phyloP scores from a whole-genome alignment of 2,113 vertebrate species.

The Ctenodactylus gundi region DNA sequence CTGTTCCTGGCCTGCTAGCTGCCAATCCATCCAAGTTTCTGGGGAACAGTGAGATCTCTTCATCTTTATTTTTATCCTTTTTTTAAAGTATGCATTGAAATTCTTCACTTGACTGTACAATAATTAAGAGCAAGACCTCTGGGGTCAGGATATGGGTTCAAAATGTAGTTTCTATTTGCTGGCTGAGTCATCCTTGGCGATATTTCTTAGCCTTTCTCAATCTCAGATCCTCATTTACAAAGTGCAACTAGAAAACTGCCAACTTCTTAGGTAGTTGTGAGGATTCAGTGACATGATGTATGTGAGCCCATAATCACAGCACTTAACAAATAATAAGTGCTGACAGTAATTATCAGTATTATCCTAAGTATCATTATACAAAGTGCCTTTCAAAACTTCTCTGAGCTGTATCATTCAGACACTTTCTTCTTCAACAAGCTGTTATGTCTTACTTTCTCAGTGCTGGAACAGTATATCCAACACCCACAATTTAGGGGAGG shows the following conservation, averaged over 20 bases:
- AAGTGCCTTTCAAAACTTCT: not conserved
- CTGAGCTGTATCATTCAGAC: not conserved
- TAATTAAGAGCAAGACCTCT: not conserved
- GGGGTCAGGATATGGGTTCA: not conserved
- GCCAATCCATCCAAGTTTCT: not conserved
- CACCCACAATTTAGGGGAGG: no score
- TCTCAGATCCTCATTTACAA: not conserved
- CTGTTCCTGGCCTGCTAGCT: not conserved
- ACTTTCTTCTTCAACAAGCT: no score
- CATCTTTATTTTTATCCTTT: not conserved
- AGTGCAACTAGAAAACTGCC: not conserved
- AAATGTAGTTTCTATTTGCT: not conserved
- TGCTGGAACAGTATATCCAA: no score
- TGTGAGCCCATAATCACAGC: not conserved
- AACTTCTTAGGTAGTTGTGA: not conserved
- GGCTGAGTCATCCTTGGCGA: not conserved
- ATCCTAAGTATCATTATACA: not conserved
- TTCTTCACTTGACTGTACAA: not conserved
- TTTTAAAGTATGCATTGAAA: not conserved
- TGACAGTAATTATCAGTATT: not conserved
- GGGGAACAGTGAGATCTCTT: not conserved
- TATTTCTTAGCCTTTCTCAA: not conserved
- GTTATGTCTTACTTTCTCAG: no score
- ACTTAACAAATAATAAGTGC: not conserved
- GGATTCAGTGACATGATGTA: not conserved